These are phyloP conservation scores for Pteronotus mesoamericanus DNA, from an alignment of 2,797 vertebrate species.

Conservation along the genomic window DNA sequence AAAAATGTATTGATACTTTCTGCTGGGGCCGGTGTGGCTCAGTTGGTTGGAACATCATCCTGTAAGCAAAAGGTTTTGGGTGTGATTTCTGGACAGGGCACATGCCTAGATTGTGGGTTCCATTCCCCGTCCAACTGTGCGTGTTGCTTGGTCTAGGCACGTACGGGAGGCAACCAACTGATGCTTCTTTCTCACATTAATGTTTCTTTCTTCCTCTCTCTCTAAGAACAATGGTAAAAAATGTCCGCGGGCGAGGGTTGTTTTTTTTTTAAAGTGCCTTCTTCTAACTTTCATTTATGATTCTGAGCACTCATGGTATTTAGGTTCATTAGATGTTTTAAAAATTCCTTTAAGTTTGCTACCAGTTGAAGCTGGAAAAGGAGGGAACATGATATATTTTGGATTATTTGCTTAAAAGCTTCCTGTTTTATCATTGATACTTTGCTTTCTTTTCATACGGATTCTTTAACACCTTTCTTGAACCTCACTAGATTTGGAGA, in stretches of 20 bases:
- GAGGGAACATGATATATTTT: neutral
- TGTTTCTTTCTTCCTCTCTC: neutral
- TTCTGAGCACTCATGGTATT: slow-evolving; percentile 35
- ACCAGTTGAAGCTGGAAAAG: neutral
- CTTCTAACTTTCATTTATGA: neutral
- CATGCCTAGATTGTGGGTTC: neutral
- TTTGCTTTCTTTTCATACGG: neutral
- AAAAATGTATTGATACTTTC: neutral
- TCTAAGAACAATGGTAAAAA: neutral
- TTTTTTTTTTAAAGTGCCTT: slow-evolving; percentile 19
- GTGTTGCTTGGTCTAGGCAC: too few species aligned
- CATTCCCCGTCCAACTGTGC: neutral
- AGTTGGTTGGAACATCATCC: neutral
- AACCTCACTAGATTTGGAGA: slow-evolving; percentile 29
- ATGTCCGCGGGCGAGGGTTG: neutral
- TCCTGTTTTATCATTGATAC: slow-evolving; percentile 30
- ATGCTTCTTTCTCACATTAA: neutral
- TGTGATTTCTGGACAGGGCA: neutral
- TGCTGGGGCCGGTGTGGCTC: neutral
- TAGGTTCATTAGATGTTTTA: slow-evolving; percentile 51
- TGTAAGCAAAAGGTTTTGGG: neutral
- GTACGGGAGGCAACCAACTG: neutral
- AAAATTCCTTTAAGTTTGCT: slow-evolving; percentile 64
- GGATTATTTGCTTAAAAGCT: slow-evolving; percentile 46
- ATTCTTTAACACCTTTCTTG: slow-evolving; percentile 1